phyloP scores from a whole-genome alignment of 1,140 invertebrate genomes.

The Drosophila sproati region DNA sequence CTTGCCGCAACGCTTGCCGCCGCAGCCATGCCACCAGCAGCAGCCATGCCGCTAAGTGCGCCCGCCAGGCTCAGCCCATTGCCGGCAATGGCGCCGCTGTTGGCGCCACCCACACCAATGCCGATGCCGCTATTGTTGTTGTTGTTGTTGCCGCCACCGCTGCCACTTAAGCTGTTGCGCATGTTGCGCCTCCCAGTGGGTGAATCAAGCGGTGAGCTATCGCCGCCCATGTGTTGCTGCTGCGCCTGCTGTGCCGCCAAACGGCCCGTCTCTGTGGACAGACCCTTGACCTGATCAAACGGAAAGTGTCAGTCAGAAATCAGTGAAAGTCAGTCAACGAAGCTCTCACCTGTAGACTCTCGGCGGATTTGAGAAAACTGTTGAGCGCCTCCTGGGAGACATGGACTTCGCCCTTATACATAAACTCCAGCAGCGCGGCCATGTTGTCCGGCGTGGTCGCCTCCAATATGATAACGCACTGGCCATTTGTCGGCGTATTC shows the following conservation, averaged over 20 bases:
- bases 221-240: conserved; percentile 83
- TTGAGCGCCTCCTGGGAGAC: conserved; percentile 95
- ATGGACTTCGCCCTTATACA: conserved; percentile 97
- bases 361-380: conserved; percentile 95
- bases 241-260: conserved; percentile 89
- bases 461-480: conserved; percentile 94
- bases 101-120: conserved; percentile 26
- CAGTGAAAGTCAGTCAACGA: too few relatives aligned
- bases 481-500: conserved; percentile 92
- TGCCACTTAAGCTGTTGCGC: conserved; percentile 80
- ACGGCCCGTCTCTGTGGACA: conserved; percentile 92
- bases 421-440: conserved; percentile 95
- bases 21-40: conserved; percentile 66
- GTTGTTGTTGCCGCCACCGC: conserved; percentile 31
- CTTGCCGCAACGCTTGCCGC: conserved; percentile 68
- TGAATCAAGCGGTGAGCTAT: conserved; percentile 77
- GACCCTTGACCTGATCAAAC: conserved; percentile 88
- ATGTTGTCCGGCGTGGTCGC: conserved; percentile 94
- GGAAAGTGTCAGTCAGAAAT: too few relatives aligned
- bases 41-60: conserved; percentile 75
- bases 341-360: conserved; percentile 91
- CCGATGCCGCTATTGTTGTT: conserved; percentile 45
- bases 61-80: conserved; percentile 66
- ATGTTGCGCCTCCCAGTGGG: conserved; percentile 76
- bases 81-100: conserved; percentile 38